Evolutionary conservation across 2,888 invertebrate species (phyloP), one percentile per base, ranked within the genome.

Genomic region (Ctena decussata): DNA sequence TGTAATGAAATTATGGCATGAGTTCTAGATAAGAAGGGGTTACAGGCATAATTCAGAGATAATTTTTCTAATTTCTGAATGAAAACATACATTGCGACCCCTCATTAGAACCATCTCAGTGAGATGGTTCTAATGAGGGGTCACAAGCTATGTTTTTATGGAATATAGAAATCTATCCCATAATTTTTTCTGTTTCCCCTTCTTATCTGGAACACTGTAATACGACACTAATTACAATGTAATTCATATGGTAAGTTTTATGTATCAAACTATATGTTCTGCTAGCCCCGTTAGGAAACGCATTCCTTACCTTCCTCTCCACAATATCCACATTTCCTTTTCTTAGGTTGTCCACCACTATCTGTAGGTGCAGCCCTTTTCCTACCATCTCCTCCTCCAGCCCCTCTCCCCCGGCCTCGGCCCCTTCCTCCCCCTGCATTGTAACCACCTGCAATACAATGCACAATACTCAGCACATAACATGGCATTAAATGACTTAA

Each of bases 261-360:
- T 44, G 18, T 18, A 44, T 44, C 44, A 44, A 18, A 44, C 44
- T 44, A 12, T 44, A 44, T 12, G 8, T 44, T 44, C 44, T 44
- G 18, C 44, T 12, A 8, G 11, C 44, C 44, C 18, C 11, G 11
- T 44, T 44, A 12, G 44, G 18, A 44, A 44, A 12, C n/a, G n/a
- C n/a, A n/a, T n/a, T n/a, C n/a, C 77, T 21, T 94, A 97, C 97
- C 98, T 96, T 97, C 97, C 92, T 97, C 96, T 12, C 97, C 97
- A 95, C 98, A 98, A 72, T 92, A 76, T 5, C 95, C 95, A 92
- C 95, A 95, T 82, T 93, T 94, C 70, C 94, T 90, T 30, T 92
- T 91, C 78, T 91, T 93, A 35, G 92, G 91, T 11, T 86, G 81
- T 24, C 88, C 86, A 21, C 77, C 89, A 30, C 82, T 84, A 15